Percentiles rank a stretch among this genome's conserved stretches.
Evolutionary conservation across 2,888 invertebrate genomes (phyloP).

Genomic region (Ecliptopera silaceata): DNA sequence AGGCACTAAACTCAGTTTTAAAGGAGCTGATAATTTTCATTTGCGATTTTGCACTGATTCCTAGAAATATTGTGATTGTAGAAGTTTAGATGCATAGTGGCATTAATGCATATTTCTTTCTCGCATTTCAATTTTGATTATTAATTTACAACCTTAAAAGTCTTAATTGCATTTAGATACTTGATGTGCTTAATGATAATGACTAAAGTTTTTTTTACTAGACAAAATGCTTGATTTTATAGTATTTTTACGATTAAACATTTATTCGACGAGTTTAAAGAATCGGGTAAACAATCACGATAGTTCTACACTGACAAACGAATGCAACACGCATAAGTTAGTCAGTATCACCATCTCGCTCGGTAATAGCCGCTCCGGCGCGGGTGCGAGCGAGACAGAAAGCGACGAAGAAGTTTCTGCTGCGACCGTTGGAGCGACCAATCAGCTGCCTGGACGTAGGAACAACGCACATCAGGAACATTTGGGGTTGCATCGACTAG

Average conservation of each 20-base stretch:
- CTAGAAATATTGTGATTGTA: conserved; percentile 50
- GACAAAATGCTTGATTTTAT: background rate
- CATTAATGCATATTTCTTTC: background rate
- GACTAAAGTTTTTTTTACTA: background rate
- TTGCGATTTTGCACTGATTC: conserved; percentile 54
- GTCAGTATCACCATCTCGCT: conserved; percentile 58
- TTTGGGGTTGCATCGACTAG: conserved; percentile 70
- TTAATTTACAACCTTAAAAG: no score
- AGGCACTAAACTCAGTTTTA: conserved; percentile 41
- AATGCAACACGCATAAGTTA: conserved; percentile 18
- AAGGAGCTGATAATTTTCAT: conserved; percentile 42
- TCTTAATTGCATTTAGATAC: no score
- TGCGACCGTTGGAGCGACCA: conserved; percentile 61
- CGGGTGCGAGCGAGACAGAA: conserved; percentile 88
- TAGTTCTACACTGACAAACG: background rate
- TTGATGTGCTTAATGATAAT: no score
- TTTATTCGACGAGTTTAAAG: background rate
- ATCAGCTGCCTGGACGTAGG: conserved; percentile 54
- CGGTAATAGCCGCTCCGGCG: conserved; percentile 68
- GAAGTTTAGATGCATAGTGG: background rate
- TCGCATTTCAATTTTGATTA: background rate
- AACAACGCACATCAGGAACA: conserved; percentile 75
- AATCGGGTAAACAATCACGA: background rate
- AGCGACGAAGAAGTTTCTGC: conserved; percentile 87
- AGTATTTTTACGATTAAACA: background rate